Conservation (phyloP, 2,888 invertebrate genomes). For the Seira ritae region DNA sequence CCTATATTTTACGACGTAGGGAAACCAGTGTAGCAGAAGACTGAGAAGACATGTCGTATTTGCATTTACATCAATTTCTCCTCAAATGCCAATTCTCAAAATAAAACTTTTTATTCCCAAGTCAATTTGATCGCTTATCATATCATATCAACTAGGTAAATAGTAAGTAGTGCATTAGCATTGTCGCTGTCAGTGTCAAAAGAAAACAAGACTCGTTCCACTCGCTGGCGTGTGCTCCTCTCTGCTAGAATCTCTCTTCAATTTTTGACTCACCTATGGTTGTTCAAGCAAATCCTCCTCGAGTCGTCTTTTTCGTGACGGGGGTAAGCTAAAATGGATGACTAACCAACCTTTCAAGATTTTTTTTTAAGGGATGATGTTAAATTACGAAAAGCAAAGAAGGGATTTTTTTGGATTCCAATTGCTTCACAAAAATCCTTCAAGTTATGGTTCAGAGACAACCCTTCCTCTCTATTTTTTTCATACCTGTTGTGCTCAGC, state of each 20-base stretch:
- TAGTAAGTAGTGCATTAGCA: no score
- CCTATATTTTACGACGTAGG: background rate
- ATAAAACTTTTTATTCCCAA: background rate
- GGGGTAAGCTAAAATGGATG: background rate
- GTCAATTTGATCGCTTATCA: background rate
- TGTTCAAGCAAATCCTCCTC: background rate
- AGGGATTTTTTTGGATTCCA: background rate
- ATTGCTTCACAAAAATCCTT: background rate
- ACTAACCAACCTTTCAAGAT: background rate
- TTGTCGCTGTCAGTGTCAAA: no score
- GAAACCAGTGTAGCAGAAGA: background rate
- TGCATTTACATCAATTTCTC: no score
- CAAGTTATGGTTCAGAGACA: constrained; percentile 2
- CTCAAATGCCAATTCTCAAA: background rate
- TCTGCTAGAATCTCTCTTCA: no score
- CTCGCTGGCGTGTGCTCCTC: no score
- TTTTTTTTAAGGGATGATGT: background rate
- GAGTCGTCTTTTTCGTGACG: background rate
- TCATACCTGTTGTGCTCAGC: background rate
- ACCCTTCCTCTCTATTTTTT: background rate
- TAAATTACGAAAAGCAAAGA: background rate
- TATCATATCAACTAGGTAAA: no score
- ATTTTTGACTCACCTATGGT: no score
- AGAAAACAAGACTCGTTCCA: background rate
- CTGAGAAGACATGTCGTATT: background rate